These are phyloP conservation scores for Bembecia ichneumoniformis DNA, from an alignment of 2,888 invertebrate species.

Conservation along the genomic window DNA sequence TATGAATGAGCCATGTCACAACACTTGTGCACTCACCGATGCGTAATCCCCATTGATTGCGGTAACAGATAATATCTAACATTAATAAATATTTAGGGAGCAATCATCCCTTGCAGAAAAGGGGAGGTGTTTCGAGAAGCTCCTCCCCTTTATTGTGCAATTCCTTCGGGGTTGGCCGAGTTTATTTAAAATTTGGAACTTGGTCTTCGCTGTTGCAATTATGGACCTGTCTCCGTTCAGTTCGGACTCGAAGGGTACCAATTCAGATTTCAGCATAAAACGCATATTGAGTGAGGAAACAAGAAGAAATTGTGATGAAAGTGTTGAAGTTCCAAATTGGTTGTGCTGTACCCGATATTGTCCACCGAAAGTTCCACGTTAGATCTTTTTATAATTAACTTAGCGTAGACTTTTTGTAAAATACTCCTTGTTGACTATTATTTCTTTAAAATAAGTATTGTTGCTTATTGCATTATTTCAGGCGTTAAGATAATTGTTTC, in stretches of 20 bases:
- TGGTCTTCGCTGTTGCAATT: constrained; percentile 16
- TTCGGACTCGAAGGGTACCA: constrained; percentile 35
- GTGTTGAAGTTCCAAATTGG: constrained; percentile 65
- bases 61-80: constrained; percentile 40
- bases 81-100: constrained; percentile 14
- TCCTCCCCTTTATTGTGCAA: constrained; percentile 23
- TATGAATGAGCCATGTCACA: constrained; percentile 64
- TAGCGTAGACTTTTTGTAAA: no score
- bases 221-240: constrained; percentile 47
- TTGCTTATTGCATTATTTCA: no score
- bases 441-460: no score
- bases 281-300: constrained; percentile 70
- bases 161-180: constrained; percentile 18
- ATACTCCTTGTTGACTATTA: no score
- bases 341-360: constrained; percentile 80
- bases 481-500: no score
- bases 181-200: constrained; percentile 7
- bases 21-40: constrained; percentile 47
- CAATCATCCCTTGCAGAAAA: constrained; percentile 3
- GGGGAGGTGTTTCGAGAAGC: not conserved
- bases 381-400: constrained; percentile 29
- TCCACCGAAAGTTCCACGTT: constrained; percentile 80
- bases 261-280: constrained; percentile 74
- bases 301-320: constrained; percentile 18
- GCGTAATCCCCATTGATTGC: constrained; percentile 42